These are phyloP conservation scores for Brassicogethes aeneus DNA, from an alignment of 2,888 invertebrate genomes.

Conservation along the genomic window DNA sequence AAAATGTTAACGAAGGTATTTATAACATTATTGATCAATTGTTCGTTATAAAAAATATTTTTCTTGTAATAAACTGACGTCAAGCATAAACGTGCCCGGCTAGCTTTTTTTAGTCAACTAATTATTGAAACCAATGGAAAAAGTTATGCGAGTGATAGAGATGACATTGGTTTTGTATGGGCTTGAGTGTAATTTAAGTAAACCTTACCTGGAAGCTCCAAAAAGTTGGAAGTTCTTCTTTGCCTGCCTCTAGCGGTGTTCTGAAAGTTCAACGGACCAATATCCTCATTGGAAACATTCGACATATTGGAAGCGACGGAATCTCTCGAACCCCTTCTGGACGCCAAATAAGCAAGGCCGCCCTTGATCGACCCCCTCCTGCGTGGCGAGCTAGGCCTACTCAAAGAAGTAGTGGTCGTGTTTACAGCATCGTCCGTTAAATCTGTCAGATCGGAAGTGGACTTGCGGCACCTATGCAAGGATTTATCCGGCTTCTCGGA, in stretches of 20 bases:
- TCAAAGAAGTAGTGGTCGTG: slow-evolving; percentile 52
- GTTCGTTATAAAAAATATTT: too few species aligned
- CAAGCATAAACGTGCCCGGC: too few species aligned
- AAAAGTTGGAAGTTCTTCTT: slow-evolving; percentile 75
- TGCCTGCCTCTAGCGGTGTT: slow-evolving; percentile 69
- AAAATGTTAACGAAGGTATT: too few species aligned
- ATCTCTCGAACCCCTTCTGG: slow-evolving; percentile 65
- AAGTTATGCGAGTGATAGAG: too few species aligned
- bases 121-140: too few species aligned
- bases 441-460: slow-evolving; percentile 69
- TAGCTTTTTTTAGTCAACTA: too few species aligned
- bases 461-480: slow-evolving; percentile 49
- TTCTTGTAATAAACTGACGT: too few species aligned
- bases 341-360: slow-evolving; percentile 72
- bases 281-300: slow-evolving; percentile 70
- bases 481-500: slow-evolving; percentile 42
- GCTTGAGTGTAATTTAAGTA: too few species aligned
- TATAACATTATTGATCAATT: too few species aligned
- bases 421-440: slow-evolving; percentile 45
- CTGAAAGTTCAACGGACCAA: slow-evolving; percentile 72
- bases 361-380: slow-evolving; percentile 61
- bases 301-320: slow-evolving; percentile 57
- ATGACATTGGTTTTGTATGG: too few species aligned
- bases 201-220: slow-evolving; percentile 71
- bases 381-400: slow-evolving; percentile 56